A percentile compares a stretch with the other conserved stretches of the same genome.
These are phyloP conservation scores for Acleris holmiana DNA, from an alignment of 2,888 invertebrate genomes.

Conservation along the genomic window DNA sequence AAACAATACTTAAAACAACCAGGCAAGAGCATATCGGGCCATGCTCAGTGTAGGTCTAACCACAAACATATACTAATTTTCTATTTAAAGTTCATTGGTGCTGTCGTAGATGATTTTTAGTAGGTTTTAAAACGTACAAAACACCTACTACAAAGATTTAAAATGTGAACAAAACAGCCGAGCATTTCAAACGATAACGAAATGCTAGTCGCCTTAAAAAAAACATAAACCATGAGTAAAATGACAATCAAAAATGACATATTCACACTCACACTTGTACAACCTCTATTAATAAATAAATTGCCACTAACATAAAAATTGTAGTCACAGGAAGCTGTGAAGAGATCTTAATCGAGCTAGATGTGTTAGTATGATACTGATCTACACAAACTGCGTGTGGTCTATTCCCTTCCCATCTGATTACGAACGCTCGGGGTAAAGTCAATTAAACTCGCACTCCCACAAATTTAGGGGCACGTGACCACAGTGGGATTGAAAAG, in stretches of 20 bases:
- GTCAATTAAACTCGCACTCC: constrained; percentile 8
- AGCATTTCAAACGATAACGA: no score
- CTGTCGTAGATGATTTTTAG: no score
- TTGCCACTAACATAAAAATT: not conserved
- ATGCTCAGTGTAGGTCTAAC: no score
- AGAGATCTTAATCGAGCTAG: constrained; percentile 9
- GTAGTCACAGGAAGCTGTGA: constrained; percentile 10
- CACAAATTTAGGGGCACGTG: not conserved
- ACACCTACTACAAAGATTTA: no score
- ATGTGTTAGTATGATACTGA: constrained; percentile 2
- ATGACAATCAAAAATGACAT: not conserved
- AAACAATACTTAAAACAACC: no score
- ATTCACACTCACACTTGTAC: not conserved
- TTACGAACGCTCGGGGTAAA: constrained; percentile 10
- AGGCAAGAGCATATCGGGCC: no score
- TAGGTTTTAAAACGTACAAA: no score
- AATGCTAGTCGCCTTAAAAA: not conserved
- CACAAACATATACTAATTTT: no score
- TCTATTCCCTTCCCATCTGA: constrained; percentile 13
- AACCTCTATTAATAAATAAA: not conserved
- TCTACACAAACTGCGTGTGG: constrained; percentile 12
- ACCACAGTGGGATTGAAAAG: not conserved
- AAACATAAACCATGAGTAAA: not conserved
- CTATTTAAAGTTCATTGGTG: no score
- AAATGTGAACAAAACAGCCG: no score